Base-by-base conservation (phyloP, 35 echinoderm and acorn worm species). In the Anneissia japonica region DNA sequence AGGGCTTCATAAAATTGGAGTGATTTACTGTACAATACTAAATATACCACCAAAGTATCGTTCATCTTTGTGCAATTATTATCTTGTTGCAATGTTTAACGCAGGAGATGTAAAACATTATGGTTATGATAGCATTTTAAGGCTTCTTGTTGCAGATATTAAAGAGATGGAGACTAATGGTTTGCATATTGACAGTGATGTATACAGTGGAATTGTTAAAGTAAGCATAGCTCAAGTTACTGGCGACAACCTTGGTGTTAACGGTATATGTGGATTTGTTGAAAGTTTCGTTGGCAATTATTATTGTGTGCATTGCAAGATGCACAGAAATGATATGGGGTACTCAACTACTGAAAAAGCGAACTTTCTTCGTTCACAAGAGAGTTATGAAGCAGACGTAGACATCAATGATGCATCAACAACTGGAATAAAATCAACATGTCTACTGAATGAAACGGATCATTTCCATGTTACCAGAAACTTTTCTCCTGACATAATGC, bases 221-320 rank as follows among this genome's bases (percentile, higher is more conserved):
- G 86, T 55, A 2, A 82, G 76, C 74, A 29, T 88, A 12, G 86
- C 86, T 88, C 78, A 88, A 39, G 31, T 81, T 3, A 12, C 79
- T 73, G 86, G 76, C 31, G 45, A 87, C 32, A 87, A 87, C 79
- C 85, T 87, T 87, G 86, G 86, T 82, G 77, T 88, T 17, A 45
- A 88, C 40, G 5, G 86, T 35, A 32, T 82, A 0, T 81, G 46
- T 73, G 86, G 86, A 0, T 88, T 72, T 82, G 79, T 82, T 26
- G 86, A 88, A 82, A 81, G 77, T 35, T 88, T 88, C 46, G 64
- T 80, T 55, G 86, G 40, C 30, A 88, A 88, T 34, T 55, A 79
- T 55, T 83, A n/a, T 76, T 90, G 88, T 74, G 45, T 38, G 82
- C 81, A 75, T 35, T 90, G 88, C 39, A 77, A 84, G 74, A 30